A percentile compares a stretch with the other conserved stretches of the same genome.
Conservation (phyloP, 2,113 vertebrate genomes). For the Xiphophorus couchianus region DNA sequence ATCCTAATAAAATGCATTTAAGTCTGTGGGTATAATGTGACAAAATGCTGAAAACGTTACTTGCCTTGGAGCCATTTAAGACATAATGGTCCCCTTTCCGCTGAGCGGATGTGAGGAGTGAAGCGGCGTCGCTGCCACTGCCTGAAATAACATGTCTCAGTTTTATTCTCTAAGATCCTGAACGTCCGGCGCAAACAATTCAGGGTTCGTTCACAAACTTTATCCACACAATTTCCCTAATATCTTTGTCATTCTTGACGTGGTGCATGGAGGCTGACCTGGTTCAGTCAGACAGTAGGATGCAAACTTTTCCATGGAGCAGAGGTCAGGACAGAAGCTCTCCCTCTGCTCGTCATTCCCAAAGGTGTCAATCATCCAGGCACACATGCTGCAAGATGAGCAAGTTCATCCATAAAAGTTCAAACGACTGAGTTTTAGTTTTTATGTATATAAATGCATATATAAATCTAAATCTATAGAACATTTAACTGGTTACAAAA, state of each 20-base stretch:
- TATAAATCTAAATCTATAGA: background rate
- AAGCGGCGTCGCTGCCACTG: conserved; percentile 95
- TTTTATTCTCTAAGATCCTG: background rate
- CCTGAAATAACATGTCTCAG: conserved; percentile 69
- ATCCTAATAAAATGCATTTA: too few species aligned
- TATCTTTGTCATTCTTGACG: accelerated
- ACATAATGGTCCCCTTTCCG: conserved; percentile 87
- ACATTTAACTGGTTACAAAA: background rate
- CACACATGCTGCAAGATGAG: conserved; percentile 88
- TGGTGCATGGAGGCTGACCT: conserved; percentile 73
- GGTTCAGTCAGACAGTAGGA: conserved; percentile 98
- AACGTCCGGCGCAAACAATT: background rate
- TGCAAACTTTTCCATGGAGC: conserved; percentile 92
- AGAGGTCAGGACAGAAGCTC: conserved; percentile 89
- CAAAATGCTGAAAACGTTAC: too few species aligned
- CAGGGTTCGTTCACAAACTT: background rate
- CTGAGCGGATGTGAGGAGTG: conserved; percentile 88
- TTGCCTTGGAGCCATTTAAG: conserved; percentile 96
- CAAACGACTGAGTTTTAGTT: too few species aligned
- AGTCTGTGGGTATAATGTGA: too few species aligned
- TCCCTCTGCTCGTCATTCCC: conserved; percentile 87
- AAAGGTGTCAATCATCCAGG: conserved; percentile 96
- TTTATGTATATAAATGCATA: too few species aligned
- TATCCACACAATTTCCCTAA: background rate
- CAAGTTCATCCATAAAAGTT: background rate